Base-by-base conservation (phyloP, 1,140 invertebrate genomes). In the Hermetia illucens region DNA sequence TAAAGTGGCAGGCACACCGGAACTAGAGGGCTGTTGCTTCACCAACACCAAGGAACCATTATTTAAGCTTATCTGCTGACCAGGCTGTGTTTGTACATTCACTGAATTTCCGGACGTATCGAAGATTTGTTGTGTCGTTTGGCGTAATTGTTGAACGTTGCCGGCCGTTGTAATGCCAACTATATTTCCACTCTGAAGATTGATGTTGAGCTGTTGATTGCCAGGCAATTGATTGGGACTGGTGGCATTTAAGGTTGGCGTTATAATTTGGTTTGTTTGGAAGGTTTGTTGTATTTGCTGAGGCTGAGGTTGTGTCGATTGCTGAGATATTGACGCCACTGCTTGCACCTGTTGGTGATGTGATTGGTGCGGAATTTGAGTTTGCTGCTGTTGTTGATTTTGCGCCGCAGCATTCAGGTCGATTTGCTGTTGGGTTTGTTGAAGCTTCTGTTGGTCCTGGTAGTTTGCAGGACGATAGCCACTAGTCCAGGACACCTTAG, bases 401-500 rank as follows among this genome's bases (percentile, higher is more conserved):
- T 44, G 48, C 3, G 42, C 42, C 1, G 46, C n/a, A n/a, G 9
- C 36, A 31, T 21, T 40, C 41, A 34, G 43, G 41, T 39, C 45
- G 41, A 19, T 44, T 36, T 17, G 22, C 40, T 65, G 64, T 0
- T 55, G 50, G 10, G 57, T 53, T 30, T 62, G 59, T 15, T 61
- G 54, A 35, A 58, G 55, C 39, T 52, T 44, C 18, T 54, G 44
- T 21, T 62, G 44, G 12, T 36, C 39, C 20, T 49, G 40, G 4
- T 52, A 46, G 36, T 58, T 58, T 53, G 41, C 62, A 52, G 79
- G 72, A 40, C 75, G 71, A 67, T 83, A 75, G 27, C 72, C 77
- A 38, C 75, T 71, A 9, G 82, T 86, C 52, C 74, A 82, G 20
- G 76, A 79, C 4, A 87, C 74, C 40, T 76, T 68, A 37, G 82